Conservation (phyloP, 2,113 vertebrate genomes). For the Vidua chalybeata region DNA sequence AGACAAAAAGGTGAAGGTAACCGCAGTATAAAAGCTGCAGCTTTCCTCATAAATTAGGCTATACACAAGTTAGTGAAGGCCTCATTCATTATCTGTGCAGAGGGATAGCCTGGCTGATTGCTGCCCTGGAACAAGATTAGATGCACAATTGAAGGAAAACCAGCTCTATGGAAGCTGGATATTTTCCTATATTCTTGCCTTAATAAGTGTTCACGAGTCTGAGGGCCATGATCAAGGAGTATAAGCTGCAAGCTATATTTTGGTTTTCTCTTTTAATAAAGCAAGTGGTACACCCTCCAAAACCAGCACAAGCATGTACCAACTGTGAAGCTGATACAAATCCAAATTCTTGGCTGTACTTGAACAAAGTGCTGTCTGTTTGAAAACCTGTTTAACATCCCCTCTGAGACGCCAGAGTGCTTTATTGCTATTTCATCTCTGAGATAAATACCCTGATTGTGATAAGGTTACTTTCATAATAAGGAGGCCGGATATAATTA, state of each 20-base stretch:
- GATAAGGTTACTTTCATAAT: neutral
- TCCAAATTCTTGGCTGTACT: neutral
- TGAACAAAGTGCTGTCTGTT: neutral
- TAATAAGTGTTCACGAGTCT: neutral
- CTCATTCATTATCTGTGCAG: neutral
- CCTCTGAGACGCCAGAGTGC: neutral
- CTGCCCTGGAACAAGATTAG: neutral
- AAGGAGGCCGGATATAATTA: neutral
- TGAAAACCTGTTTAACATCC: conserved; percentile 22
- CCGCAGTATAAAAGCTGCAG: neutral
- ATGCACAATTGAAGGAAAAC: neutral
- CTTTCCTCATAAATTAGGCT: neutral
- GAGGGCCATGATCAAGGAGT: neutral
- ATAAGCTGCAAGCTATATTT: neutral
- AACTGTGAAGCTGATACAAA: neutral
- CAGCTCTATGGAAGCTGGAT: neutral
- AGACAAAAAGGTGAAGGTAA: neutral
- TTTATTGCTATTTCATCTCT: neutral
- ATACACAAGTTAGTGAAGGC: neutral
- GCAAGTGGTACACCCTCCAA: neutral
- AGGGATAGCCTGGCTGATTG: neutral
- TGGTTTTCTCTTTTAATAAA: neutral
- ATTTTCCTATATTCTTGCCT: neutral
- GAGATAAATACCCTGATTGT: neutral
- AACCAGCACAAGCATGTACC: neutral